Evolutionary conservation across 35 echinoderm and acorn worm genomes (phyloP), one percentile per base, ranked within the genome.

Genomic region (Ophiothrix spiculata): DNA sequence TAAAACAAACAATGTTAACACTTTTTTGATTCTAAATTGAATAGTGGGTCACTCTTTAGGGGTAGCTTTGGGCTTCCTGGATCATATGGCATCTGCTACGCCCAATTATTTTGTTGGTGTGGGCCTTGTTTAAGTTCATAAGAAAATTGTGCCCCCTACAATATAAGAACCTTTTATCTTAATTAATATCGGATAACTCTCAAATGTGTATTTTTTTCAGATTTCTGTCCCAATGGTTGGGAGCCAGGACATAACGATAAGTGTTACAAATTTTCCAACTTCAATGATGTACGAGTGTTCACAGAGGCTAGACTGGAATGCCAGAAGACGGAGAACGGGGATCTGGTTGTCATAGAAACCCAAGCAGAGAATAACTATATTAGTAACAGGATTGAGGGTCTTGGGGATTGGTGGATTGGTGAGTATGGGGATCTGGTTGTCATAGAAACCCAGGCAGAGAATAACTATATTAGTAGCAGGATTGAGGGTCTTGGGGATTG

Each of bases 321-420:
- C 39, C 64, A 77, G 77, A 75, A 83, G 31, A 80, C 87, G 31
- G 85, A 88, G 23, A 85, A 86, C 88, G 91, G 95, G 31, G 95
- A 98, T 42, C 85, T 98, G 25, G 91, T 91, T 49, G 76, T 98
- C 81, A 94, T 98, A 41, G 95, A 94, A 33, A 91, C 92, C 16
- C 56, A 39, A 38, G 78, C 10, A 19, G 95, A 98, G 83, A 90
- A 88, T 82, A 64, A 81, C 6, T 93, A 85, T 73, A 84, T 98
- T 17, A 42, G 81, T 21, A 81, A 98, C 8, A 75, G 76, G 40
- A 91, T 85, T 29, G 69, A 80, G 64, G 88, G 80, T 41, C 69
- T 75, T n/a, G 86, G 81, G 38, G 93, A 75, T 69, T 98, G 95
- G 95, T 98, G 95, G 95, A 93, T 98, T 78, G 95, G 95, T 98